Base-by-base conservation (phyloP, 1,140 invertebrate species). In the Drosophila setifemur region DNA sequence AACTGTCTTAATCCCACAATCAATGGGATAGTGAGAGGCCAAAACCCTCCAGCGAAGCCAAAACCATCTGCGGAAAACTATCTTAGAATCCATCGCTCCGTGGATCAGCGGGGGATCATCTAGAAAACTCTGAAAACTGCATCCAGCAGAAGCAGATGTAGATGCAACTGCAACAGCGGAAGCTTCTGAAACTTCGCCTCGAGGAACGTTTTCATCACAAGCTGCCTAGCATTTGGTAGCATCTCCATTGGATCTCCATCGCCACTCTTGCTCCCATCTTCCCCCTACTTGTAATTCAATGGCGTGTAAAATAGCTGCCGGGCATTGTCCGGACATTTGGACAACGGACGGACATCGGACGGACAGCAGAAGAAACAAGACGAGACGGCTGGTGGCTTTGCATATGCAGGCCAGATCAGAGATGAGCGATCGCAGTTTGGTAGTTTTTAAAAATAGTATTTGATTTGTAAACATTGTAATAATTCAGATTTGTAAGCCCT, bases 281-380 rank as follows among this genome's bases (percentile, higher is more conserved):
- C 26, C 63, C 45, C 39, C 69, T 58, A 85, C 83, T 83, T 83
- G 81, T 58, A 83, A 63, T 60, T 83, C 79, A 83, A 83, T 83
- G 79, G 79, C 74, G 79, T 83, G 79, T 83, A 85, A 85, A 83
- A 83, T 83, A 83, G 79, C 79, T 85, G 79, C 74, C 71, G 74
- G 79, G 57, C 74, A 82, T 67, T 54, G 48, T 44, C 33, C 40
- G 48, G 40, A 60, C 57, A 29, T 19, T 31, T 54, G 35, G 50
- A 60, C 55, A 55, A 19, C 26, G 37, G 26, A 40, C 37, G 40
- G 60, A 50, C 37, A 43, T 14, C 45, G 37, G 42, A 60, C 50
- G 21, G 53, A 40, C 57, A 43, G 37, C 14, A 18, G 6, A 45
- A 37, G 44, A 67, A 77, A 58, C 49, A 52, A 53, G 50, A 64